Evolutionary conservation across 2,113 vertebrate species (phyloP).

Genomic region (Poeciliopsis prolifica): DNA sequence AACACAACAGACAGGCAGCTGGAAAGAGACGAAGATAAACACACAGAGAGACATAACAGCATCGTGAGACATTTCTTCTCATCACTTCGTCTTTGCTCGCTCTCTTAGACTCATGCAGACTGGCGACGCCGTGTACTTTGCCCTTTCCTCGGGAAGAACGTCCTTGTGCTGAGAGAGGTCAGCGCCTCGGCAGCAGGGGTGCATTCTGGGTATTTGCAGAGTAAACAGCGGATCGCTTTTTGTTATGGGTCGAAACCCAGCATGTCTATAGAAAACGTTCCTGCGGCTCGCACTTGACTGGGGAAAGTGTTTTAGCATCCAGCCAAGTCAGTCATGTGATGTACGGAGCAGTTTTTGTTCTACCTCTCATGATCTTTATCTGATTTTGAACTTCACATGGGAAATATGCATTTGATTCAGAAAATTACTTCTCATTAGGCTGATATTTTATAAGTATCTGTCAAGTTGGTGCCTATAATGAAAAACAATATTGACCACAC

Average conservation of each 20-base stretch:
- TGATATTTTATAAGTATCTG: background rate
- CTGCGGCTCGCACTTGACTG: slow-evolving; percentile 9
- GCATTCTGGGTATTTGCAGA: slow-evolving; percentile 72
- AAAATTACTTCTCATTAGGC: background rate
- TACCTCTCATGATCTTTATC: background rate
- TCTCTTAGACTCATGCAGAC: slow-evolving; percentile 27
- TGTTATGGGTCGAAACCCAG: slow-evolving; percentile 54
- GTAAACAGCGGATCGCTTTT: slow-evolving; percentile 66
- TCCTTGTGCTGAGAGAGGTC: slow-evolving; percentile 64
- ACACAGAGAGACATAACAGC: slow-evolving; percentile 14
- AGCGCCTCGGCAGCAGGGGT: slow-evolving; percentile 64
- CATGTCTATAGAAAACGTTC: slow-evolving; percentile 39
- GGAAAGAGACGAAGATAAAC: slow-evolving; percentile 18
- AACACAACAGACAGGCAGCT: slow-evolving; percentile 30
- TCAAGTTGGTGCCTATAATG: background rate
- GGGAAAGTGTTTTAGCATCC: slow-evolving; percentile 3
- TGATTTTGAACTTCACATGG: background rate
- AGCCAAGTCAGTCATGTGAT: slow-evolving; percentile 19
- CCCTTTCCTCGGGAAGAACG: slow-evolving; percentile 50
- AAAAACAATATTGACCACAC: background rate
- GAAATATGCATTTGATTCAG: background rate
- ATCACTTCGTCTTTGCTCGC: slow-evolving; percentile 15
- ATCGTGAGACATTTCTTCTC: slow-evolving; percentile 25
- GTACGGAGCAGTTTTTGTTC: background rate
- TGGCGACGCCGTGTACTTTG: slow-evolving; percentile 22